Percentiles rank a stretch among this genome's conserved stretches.
These are phyloP conservation scores for Miniopterus natalensis DNA, from an alignment of 2,113 vertebrate species.

Conservation along the genomic window DNA sequence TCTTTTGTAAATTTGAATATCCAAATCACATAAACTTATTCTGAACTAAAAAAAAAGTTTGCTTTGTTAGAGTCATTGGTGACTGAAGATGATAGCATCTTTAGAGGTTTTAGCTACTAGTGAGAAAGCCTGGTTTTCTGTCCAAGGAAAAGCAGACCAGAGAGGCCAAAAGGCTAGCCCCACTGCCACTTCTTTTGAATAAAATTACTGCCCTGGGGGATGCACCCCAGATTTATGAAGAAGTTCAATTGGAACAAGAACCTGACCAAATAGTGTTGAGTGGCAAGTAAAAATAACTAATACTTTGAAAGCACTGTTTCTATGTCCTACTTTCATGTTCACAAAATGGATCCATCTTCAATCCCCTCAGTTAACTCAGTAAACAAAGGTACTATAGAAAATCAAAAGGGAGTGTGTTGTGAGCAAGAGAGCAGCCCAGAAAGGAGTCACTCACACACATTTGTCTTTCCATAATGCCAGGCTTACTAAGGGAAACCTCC, in stretches of 20 bases:
- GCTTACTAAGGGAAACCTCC: neutral
- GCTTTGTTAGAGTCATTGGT: slow-evolving; percentile 30
- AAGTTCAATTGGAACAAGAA: slow-evolving; percentile 1
- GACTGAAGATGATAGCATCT: slow-evolving; percentile 19
- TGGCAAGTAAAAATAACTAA: neutral
- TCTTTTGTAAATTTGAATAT: slow-evolving; percentile 36
- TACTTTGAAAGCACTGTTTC: neutral
- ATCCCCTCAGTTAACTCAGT: neutral
- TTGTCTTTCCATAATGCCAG: neutral
- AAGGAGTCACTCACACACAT: neutral
- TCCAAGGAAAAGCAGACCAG: neutral
- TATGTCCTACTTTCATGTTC: slow-evolving; percentile 8
- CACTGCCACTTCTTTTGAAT: neutral
- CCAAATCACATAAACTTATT: neutral
- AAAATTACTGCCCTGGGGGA: neutral
- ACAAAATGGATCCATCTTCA: neutral
- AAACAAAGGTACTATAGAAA: slow-evolving; percentile 25
- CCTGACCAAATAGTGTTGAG: neutral
- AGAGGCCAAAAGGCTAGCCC: neutral
- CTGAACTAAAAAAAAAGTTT: neutral
- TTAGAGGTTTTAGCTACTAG: slow-evolving; percentile 35
- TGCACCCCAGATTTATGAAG: neutral
- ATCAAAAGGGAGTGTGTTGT: neutral
- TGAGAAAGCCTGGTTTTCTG: neutral
- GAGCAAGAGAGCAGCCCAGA: neutral